phyloP scores from a whole-genome alignment of 1,140 invertebrate species.

The Platyscapa corneri region DNA sequence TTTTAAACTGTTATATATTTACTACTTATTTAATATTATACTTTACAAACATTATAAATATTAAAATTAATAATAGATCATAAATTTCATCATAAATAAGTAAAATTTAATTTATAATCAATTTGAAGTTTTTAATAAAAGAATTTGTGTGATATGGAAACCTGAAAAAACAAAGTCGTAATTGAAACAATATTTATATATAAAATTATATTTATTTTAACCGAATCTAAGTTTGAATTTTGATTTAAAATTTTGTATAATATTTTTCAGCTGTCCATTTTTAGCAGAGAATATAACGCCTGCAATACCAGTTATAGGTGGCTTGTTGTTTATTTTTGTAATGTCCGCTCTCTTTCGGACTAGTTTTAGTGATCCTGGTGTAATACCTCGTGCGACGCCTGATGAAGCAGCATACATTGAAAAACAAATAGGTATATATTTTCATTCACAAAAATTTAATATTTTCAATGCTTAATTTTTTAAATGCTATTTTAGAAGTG shows the following conservation, averaged over 20 bases:
- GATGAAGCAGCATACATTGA: conserved; percentile 96
- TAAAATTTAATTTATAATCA: no score
- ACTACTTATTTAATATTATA: no score
- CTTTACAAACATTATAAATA: no score
- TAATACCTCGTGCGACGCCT: conserved; percentile 91
- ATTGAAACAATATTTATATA: conserved; percentile 30
- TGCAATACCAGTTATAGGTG: conserved; percentile 91
- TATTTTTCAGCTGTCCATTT: conserved; percentile 88
- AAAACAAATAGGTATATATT: conserved; percentile 82
- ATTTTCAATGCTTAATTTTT: conserved; percentile 37
- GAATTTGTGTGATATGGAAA: background rate
- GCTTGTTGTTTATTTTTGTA: conserved; percentile 90
- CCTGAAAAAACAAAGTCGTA: background rate
- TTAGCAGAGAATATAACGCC: conserved; percentile 86
- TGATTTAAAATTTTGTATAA: conserved; percentile 31
- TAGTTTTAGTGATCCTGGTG: conserved; percentile 95
- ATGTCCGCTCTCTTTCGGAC: conserved; percentile 92
- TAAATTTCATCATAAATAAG: no score
- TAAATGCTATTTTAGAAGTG: conserved; percentile 78
- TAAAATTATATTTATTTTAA: conserved; percentile 19
- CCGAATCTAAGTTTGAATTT: background rate
- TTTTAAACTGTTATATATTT: no score
- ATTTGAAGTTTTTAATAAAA: background rate
- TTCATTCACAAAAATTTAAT: conserved; percentile 3
- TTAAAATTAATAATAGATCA: no score